Base-by-base conservation (phyloP, 2,797 vertebrate genomes). In the Melopsittacus undulatus region DNA sequence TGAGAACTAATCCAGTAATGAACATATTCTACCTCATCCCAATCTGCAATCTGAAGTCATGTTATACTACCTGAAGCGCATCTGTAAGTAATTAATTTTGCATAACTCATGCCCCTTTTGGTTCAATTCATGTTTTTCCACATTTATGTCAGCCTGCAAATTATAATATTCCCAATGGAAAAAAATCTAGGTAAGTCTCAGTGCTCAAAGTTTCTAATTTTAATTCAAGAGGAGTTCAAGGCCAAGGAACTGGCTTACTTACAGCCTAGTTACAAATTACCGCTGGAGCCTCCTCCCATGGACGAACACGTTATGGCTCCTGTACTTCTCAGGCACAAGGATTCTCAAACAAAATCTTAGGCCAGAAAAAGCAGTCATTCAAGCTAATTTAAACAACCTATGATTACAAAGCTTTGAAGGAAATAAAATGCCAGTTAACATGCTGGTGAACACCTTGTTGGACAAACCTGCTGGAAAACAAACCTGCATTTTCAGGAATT, bases 281-380 rank as follows among this genome's bases (percentile, higher is more conserved):
- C 49, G 56, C 42, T 42, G 43, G 34, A 93, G 34, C 57, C 18
- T 67, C 5, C 36, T 68, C 29, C 49, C 66, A 77, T 3, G 11
- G 4, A 36, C 7, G 69, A 38, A 62, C 18, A 29, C 0, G 0
- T 22, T 52, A 57, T 0, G 0, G 51, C 24, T 80, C 30, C 43
- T 22, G 27, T 29, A 45, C 10, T 76, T 54, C 63, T 64, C 51
- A 54, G 32, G 24, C 26, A 74, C 14, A 20, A 62, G 8, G 9
- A 54, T 59, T 83, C 36, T 83, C 54, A 74, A 62, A 76, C 2
- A 1, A 29, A 32, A 22, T 13, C 64, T 45, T 24, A 87, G 66
- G 15, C 0, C 10, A 16, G 51, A 79, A 73, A 87, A 89, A 24
- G 1, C 38, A 69, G 45, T 61, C 73, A 27, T 30, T 42, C 26